phyloP scores from a whole-genome alignment of 1,140 invertebrate species.

The Drosophila ambigua region DNA sequence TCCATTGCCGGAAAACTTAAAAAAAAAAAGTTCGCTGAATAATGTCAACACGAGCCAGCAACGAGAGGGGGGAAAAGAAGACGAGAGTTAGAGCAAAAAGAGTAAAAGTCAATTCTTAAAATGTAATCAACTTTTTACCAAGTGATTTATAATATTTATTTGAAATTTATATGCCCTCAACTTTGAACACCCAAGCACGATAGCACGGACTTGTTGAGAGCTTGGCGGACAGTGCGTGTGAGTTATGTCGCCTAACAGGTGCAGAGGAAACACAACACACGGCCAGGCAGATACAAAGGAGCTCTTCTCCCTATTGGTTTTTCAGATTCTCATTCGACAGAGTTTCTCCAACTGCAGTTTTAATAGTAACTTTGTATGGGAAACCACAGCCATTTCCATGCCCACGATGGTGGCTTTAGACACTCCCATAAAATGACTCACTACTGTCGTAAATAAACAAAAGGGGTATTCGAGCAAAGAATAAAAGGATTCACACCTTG shows the following conservation, averaged over 20 bases:
- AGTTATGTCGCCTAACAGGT: constrained; percentile 61
- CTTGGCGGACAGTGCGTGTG: constrained; percentile 51
- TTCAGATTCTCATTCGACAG: no score
- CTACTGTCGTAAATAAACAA: no score
- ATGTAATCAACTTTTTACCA: constrained; percentile 50
- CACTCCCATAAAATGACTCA: no score
- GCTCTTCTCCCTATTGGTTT: no score
- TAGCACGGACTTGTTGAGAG: constrained; percentile 49
- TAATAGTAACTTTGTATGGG: no score
- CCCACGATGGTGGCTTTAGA: no score
- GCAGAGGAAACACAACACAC: not conserved
- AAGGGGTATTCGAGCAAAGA: no score
- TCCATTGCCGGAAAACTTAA: constrained; percentile 50
- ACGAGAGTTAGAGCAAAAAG: not conserved
- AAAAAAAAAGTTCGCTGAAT: constrained; percentile 54
- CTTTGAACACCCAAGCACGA: constrained; percentile 38
- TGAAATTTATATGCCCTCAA: constrained; percentile 36
- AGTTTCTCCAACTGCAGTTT: no score
- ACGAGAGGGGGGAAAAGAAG: not conserved
- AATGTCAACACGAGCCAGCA: constrained; percentile 45
- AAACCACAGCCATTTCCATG: no score
- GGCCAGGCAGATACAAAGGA: no score
- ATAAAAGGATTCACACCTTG: no score
- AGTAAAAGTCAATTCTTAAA: constrained; percentile 34
- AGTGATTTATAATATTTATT: constrained; percentile 28